These are phyloP conservation scores for Ctena decussata DNA, from an alignment of 2,888 invertebrate species.

Conservation along the genomic window DNA sequence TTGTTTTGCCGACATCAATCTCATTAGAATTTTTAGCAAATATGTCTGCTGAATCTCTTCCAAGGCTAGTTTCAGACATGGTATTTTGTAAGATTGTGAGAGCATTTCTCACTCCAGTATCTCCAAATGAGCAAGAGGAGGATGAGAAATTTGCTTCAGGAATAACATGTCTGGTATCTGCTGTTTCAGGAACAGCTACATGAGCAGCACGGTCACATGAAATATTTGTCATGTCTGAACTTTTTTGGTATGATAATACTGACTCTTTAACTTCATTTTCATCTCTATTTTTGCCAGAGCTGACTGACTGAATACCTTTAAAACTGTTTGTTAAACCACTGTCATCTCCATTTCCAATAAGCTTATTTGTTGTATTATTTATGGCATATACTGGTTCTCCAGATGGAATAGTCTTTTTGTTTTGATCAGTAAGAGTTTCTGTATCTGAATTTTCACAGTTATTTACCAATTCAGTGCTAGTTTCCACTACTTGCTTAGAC, in stretches of 20 bases:
- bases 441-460: neutral
- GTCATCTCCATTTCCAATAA: neutral
- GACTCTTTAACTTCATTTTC: no score
- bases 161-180: no score
- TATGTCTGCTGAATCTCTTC: neutral
- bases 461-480: neutral
- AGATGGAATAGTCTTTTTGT: no score
- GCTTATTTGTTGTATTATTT: neutral
- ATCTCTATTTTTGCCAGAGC: no score
- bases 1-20: no score
- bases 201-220: no score
- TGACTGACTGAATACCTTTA: no score
- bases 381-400: no score
- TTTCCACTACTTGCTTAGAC: neutral
- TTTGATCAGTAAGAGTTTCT: no score
- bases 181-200: no score
- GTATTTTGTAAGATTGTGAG: slow-evolving; percentile 41
- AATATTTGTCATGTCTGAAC: no score
- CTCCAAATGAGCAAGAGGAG: slow-evolving; percentile 56
- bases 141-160: slow-evolving; percentile 51
- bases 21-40: neutral
- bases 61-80: neutral
- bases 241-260: no score
- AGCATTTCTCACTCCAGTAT: slow-evolving; percentile 49
- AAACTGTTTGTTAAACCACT: neutral